A percentile compares a stretch with the other conserved stretches of the same genome.
Conservation (phyloP, 2,797 vertebrate species). For the Cacajao melanocephalus region DNA sequence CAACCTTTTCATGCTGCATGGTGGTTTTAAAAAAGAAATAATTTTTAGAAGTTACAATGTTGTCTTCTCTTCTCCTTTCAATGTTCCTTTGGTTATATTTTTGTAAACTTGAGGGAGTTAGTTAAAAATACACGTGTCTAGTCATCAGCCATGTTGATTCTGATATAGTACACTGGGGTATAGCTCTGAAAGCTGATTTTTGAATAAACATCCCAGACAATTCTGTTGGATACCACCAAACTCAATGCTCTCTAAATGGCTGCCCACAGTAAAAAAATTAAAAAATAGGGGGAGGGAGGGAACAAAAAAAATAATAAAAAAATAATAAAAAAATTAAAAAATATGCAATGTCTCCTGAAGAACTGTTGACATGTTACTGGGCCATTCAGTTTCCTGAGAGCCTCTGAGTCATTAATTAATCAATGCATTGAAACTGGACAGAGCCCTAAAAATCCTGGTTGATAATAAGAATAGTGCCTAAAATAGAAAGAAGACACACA, state of each 20-base stretch:
- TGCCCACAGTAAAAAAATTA: not conserved
- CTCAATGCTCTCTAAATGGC: not conserved
- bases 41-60: slow-evolving; percentile 18
- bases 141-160: not conserved
- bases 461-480: not conserved
- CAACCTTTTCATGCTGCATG: not conserved
- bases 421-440: not conserved
- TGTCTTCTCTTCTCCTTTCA: not conserved
- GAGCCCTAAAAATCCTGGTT: not conserved
- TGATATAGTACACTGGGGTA: not conserved
- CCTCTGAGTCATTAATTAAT: not conserved
- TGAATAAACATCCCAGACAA: not conserved
- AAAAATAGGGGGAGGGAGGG: too few species aligned
- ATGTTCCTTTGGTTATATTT: not conserved
- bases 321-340: not conserved
- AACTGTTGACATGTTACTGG: not conserved
- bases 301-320: not conserved
- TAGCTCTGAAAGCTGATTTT: not conserved
- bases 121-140: not conserved
- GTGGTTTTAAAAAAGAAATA: not conserved
- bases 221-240: not conserved
- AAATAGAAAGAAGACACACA: not conserved
- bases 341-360: not conserved
- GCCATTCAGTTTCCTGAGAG: not conserved
- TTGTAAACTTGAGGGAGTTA: not conserved